Evolutionary conservation across 2,797 vertebrate genomes (phyloP).

Genomic region (Diglossa cyanea): DNA sequence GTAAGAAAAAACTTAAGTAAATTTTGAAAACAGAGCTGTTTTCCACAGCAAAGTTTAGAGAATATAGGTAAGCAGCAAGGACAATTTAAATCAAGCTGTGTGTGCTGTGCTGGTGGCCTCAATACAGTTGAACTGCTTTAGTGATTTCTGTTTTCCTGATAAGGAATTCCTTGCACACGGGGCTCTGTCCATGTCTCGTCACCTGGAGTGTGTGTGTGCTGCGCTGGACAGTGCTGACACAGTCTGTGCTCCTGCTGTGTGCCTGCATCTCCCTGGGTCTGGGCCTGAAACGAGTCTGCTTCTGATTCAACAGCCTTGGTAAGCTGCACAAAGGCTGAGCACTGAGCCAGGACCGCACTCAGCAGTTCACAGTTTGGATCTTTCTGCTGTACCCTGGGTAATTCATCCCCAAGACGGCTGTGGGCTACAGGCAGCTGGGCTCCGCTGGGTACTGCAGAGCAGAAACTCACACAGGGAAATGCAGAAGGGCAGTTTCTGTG

Average conservation of each 20-base stretch:
- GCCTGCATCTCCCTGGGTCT: not conserved
- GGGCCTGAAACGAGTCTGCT: rapidly evolving
- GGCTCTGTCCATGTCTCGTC: not conserved
- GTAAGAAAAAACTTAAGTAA: not conserved
- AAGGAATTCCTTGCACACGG: not conserved
- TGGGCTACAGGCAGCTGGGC: not conserved
- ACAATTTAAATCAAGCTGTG: not conserved
- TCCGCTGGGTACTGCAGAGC: not conserved
- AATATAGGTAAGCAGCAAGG: not conserved
- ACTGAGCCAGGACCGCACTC: not conserved
- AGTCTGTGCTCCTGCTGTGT: not conserved
- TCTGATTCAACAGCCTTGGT: not conserved
- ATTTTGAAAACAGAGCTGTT: not conserved
- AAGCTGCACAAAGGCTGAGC: not conserved
- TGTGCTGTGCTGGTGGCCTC: not conserved
- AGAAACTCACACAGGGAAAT: not conserved
- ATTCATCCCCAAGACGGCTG: not conserved
- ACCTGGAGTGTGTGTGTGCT: not conserved
- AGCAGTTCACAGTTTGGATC: not conserved
- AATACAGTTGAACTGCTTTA: not conserved
- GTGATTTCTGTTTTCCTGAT: not conserved
- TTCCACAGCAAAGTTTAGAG: not conserved
- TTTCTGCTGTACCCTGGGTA: not conserved
- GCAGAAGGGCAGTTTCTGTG: not conserved
- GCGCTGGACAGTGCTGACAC: not conserved